phyloP scores from a whole-genome alignment of 1,140 invertebrate genomes.

The Drosophila pectinifera region DNA sequence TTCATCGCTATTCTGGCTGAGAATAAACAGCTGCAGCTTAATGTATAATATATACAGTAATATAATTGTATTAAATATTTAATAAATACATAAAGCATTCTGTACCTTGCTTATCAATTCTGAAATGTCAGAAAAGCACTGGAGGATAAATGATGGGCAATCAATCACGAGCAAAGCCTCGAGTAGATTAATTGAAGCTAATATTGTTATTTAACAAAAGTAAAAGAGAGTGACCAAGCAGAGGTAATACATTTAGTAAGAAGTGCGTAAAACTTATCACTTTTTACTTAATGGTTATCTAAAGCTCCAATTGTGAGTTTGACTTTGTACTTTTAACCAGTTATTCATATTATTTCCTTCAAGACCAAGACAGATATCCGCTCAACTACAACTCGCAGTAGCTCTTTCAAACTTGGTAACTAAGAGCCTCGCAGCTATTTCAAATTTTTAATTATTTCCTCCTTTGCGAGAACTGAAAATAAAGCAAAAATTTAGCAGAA shows the following conservation, averaged over 20 bases:
- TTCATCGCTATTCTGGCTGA: not conserved
- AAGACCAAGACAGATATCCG: conserved; percentile 38
- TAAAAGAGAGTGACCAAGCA: not conserved
- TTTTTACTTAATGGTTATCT: not conserved
- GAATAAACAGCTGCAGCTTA: no score
- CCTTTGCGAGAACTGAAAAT: conserved; percentile 25
- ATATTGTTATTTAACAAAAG: conserved; percentile 14
- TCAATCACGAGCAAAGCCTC: conserved; percentile 10
- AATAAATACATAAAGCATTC: no score
- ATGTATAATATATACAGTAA: no score
- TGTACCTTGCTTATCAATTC: not conserved
- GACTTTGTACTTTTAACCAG: not conserved
- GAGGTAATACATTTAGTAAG: not conserved
- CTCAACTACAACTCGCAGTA: conserved; percentile 35
- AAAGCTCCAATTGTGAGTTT: not conserved
- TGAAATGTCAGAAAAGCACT: conserved; percentile 1
- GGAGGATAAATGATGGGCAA: conserved; percentile 28
- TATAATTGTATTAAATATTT: no score
- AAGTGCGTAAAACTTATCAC: not conserved
- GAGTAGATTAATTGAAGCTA: conserved; percentile 24
- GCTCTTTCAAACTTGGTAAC: conserved; percentile 65
- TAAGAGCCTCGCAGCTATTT: conserved; percentile 65
- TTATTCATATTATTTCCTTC: conserved; percentile 24
- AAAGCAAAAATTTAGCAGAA: conserved; percentile 30
- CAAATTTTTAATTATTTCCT: conserved; percentile 79